Base-by-base conservation (phyloP, 53 echinoderm and acorn worm species). In the Zoroaster sp. region DNA sequence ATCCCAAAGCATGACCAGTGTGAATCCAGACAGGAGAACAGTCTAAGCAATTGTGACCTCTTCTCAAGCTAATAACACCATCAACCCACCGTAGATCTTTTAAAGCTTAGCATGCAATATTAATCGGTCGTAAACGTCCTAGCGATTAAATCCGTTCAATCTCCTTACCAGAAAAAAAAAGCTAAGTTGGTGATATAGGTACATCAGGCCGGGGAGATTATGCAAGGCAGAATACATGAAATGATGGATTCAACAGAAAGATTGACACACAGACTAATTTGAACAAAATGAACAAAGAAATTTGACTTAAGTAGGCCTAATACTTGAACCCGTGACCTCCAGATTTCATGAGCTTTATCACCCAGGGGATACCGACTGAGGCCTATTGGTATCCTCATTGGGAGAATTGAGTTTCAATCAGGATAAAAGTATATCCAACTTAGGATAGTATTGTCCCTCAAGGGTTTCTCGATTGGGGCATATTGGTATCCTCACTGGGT, bases 21-120 rank as follows among this genome's bases (percentile, higher is more conserved):
- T n/a, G n/a, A n/a, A 9, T 28, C 28, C 28, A 21, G n/a, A 28
- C 63, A 2, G 63, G 63, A 25, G 63, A 11, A 25, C 11, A 10
- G 1, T 25, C 63, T 5, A 23, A 8, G 21, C 28, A 21, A 59
- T 59, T 59, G 63, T 59, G 63, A 35, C 37, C 11, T 7, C 18
- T 73, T n/a, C 25, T n/a, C 35, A 17, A 33, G 78, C 55, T 54
- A 37, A 10, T n/a, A 79, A 63, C 79, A 79, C 59, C 79, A 39
- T 65, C 36, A 5, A 1, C 38, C 79, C n/a, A 37, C 9, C 39
- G 1, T 8, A 12, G 14, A 7, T 35, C 36, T 25, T 4, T 23
- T n/a, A 38, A 63, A 79, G 17, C 59, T 79, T 36, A 17, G 38
- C 36, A 6, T 55, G 79, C 55, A 55, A 38, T 65, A 65, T 79